These are phyloP conservation scores for Eudorcas thomsonii DNA, from an alignment of 2,113 vertebrate species.

Conservation along the genomic window DNA sequence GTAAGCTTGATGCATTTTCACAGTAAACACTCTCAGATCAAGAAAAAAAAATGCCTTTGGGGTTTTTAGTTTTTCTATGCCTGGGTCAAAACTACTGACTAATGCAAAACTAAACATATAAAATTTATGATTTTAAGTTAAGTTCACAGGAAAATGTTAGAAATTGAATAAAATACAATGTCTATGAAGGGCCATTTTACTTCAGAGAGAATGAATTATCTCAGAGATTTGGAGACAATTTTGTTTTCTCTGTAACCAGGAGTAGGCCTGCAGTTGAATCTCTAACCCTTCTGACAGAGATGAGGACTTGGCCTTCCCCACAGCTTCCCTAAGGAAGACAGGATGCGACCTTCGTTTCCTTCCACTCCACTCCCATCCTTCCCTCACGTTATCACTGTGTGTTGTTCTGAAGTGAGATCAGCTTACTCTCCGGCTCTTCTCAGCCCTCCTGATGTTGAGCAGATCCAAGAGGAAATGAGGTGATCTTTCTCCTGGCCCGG, in stretches of 20 bases:
- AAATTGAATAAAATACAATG: conserved; percentile 1
- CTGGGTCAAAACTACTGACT: not conserved
- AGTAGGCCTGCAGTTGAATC: not conserved
- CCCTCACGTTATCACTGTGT: not conserved
- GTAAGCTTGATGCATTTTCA: not conserved
- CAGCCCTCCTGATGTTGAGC: not conserved
- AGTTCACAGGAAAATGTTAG: not conserved
- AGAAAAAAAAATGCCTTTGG: not conserved
- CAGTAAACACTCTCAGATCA: not conserved
- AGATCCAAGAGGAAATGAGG: not conserved
- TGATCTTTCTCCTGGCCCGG: not conserved
- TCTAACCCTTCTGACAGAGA: not conserved
- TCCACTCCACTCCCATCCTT: not conserved
- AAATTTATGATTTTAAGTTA: not conserved
- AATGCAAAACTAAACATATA: not conserved
- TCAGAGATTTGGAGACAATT: not conserved
- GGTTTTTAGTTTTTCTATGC: not conserved
- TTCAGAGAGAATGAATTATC: not conserved
- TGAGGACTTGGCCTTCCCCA: not conserved
- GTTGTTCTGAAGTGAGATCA: not conserved
- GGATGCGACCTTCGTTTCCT: not conserved
- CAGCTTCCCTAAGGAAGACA: not conserved
- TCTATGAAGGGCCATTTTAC: not conserved
- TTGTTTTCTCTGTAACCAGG: not conserved
- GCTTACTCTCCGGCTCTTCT: not conserved